These are phyloP conservation scores for Crioceris asparagi DNA, from an alignment of 2,888 invertebrate species.

Conservation along the genomic window DNA sequence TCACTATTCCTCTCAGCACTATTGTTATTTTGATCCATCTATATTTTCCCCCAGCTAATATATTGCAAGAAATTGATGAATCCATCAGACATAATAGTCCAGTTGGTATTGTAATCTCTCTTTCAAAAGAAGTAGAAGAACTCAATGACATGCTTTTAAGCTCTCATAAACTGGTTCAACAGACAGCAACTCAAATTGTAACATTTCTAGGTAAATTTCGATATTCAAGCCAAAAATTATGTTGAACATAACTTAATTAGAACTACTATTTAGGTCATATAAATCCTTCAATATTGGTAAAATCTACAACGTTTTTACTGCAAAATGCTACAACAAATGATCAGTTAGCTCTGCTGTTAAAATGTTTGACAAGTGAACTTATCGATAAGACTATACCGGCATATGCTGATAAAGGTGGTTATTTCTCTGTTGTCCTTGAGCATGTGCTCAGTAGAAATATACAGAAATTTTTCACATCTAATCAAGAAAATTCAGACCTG, in stretches of 20 bases:
- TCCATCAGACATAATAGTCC: conserved; percentile 38
- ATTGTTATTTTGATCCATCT: too few relatives aligned
- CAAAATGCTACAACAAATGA: conserved; percentile 48
- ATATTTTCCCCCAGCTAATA: too few relatives aligned
- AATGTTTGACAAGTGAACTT: conserved; percentile 50
- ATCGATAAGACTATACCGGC: conserved; percentile 32
- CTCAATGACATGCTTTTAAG: conserved; percentile 47
- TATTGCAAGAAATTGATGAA: conserved; percentile 52
- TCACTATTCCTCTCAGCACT: too few relatives aligned
- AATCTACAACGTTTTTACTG: conserved; percentile 49
- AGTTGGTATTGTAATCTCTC: conserved; percentile 43
- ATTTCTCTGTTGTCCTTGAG: conserved; percentile 37
- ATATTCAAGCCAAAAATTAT: too few relatives aligned
- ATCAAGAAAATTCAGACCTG: conserved; percentile 26
- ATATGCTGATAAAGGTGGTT: conserved; percentile 37
- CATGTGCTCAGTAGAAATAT: conserved; percentile 31
- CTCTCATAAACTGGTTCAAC: conserved; percentile 43
- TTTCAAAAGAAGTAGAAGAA: conserved; percentile 43
- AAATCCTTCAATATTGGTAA: conserved; percentile 50
- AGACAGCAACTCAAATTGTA: conserved; percentile 49
- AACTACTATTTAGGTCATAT: conserved; percentile 42
- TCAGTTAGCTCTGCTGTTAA: conserved; percentile 50
- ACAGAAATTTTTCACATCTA: conserved; percentile 22
- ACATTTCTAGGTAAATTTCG: conserved; percentile 43
- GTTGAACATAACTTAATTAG: too few relatives aligned